Conservation (phyloP, 2,888 invertebrate genomes). For the Nezara viridula region DNA sequence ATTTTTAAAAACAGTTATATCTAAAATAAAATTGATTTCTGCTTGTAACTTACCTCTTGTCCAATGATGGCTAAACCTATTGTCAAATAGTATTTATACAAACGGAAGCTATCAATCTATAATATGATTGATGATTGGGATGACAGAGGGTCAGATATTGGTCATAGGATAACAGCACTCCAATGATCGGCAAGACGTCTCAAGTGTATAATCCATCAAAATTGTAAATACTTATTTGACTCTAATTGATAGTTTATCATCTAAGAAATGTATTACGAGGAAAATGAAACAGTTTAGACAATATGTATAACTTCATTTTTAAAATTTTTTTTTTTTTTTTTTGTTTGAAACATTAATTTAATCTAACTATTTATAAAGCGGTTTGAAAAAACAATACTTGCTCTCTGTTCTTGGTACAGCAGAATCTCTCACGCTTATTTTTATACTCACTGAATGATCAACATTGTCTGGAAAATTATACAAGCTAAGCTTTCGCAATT, state of each 20-base stretch:
- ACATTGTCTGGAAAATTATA: too few species aligned
- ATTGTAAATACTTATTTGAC: neutral
- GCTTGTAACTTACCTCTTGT: neutral
- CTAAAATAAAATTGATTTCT: neutral
- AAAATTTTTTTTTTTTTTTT: too few species aligned
- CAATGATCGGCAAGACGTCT: neutral
- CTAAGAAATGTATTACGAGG: neutral
- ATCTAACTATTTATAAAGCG: too few species aligned
- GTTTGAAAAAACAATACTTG: too few species aligned
- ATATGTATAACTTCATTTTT: too few species aligned
- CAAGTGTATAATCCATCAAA: neutral
- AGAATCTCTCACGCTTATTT: too few species aligned
- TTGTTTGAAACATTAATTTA: too few species aligned
- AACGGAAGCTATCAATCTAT: neutral
- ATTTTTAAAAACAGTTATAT: too few species aligned
- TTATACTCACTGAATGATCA: too few species aligned
- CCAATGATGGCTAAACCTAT: neutral
- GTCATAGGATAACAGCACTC: neutral
- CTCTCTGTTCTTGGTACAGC: too few species aligned
- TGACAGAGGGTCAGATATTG: neutral
- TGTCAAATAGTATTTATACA: neutral
- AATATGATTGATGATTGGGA: neutral
- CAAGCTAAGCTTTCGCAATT: too few species aligned
- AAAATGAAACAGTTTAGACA: neutral
- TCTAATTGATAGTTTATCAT: neutral